Evolutionary conservation across 23 tunicate genomes (phyloP).

Genomic region (Trididemnum nubilum): DNA sequence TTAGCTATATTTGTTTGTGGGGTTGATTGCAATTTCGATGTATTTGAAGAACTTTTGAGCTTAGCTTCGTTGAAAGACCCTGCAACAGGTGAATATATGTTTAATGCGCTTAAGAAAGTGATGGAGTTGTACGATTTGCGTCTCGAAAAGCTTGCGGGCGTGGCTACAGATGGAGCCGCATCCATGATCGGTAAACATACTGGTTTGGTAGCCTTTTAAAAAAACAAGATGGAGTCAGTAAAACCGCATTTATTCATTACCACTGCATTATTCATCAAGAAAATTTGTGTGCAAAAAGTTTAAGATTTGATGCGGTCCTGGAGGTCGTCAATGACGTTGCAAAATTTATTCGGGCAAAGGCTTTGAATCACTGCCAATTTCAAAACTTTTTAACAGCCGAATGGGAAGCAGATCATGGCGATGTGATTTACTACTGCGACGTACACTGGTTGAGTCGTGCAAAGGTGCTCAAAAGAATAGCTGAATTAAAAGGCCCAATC

Average conservation of each 20-base stretch:
- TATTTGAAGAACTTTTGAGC: constrained; percentile 26
- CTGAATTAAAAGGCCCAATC: constrained; percentile 3
- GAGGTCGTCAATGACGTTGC: not conserved
- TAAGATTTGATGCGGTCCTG: constrained; percentile 19
- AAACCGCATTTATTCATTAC: constrained; percentile 4
- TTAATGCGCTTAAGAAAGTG: constrained; percentile 27
- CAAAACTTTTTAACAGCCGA: constrained; percentile 3
- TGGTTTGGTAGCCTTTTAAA: constrained; percentile 23
- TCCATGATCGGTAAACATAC: constrained; percentile 17
- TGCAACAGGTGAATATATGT: constrained; percentile 14
- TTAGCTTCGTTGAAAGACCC: constrained; percentile 11
- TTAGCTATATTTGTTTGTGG: too few species aligned
- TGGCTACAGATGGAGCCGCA: constrained; percentile 24
- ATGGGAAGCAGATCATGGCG: constrained; percentile 16
- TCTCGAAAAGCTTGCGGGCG: constrained; percentile 35
- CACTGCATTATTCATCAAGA: constrained; percentile 28
- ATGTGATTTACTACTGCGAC: constrained; percentile 1
- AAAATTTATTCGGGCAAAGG: constrained; percentile 20
- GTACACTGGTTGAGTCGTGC: constrained; percentile 5
- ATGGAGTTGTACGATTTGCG: constrained; percentile 32
- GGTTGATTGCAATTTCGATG: constrained; percentile 20
- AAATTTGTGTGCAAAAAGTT: constrained; percentile 24
- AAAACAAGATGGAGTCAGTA: constrained; percentile 25
- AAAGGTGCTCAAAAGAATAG: constrained; percentile 8
- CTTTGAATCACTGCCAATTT: constrained; percentile 12